A percentile compares a stretch with the other conserved stretches of the same genome.
Evolutionary conservation across 2,888 invertebrate species (phyloP).

Genomic region (Venusia cambrica): DNA sequence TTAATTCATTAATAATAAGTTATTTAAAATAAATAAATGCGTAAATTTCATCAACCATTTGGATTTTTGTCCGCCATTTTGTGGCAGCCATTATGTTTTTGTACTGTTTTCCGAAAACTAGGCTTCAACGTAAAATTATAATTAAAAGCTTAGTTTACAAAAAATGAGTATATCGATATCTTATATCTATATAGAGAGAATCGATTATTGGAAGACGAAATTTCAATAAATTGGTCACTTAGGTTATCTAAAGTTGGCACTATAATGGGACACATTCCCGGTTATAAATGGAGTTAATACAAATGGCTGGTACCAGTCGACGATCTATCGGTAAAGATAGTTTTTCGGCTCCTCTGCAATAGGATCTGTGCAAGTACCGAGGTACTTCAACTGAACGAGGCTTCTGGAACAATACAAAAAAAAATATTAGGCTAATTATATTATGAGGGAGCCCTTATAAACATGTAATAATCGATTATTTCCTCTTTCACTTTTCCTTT

Average conservation of each 20-base stretch:
- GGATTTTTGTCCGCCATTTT: conserved; percentile 20
- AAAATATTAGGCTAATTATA: conserved; percentile 10
- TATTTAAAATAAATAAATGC: conserved; percentile 25
- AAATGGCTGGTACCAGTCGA: conserved; percentile 41
- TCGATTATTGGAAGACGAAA: conserved; percentile 47
- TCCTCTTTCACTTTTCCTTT: no score
- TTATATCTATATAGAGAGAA: conserved; percentile 21
- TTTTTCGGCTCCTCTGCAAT: conserved; percentile 92
- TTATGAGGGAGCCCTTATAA: no score
- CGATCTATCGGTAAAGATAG: conserved; percentile 86
- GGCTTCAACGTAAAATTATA: conserved; percentile 9
- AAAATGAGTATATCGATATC: no score
- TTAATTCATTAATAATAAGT: conserved; percentile 24
- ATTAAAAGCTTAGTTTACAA: conserved; percentile 15
- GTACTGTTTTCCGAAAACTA: conserved; percentile 19
- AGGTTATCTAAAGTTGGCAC: conserved; percentile 56
- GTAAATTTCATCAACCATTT: conserved; percentile 25
- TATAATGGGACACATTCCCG: conserved; percentile 44
- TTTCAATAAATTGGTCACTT: conserved; percentile 40
- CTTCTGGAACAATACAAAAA: no score
- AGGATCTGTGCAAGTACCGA: conserved; percentile 93
- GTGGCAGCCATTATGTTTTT: conserved; percentile 21
- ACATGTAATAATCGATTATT: no score
- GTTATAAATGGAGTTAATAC: conserved; percentile 46
- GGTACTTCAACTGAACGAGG: conserved; percentile 87